A percentile compares a stretch with the other conserved stretches of the same genome.
Conservation (phyloP, 1,140 invertebrate genomes). For the Euura saliciscinereae region DNA sequence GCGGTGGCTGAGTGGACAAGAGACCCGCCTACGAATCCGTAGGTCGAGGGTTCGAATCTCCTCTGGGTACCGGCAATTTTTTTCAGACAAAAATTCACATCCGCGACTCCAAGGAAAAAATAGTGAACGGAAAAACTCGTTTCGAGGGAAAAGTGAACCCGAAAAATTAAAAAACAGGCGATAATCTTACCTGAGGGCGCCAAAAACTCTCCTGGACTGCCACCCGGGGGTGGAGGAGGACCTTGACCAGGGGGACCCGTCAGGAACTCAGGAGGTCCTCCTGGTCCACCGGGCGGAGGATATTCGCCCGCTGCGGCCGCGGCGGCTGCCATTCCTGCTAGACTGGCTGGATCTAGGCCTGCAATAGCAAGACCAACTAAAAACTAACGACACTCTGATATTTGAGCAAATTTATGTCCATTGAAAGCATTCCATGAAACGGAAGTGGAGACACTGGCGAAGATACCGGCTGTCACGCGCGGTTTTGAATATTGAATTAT, state of each 20-base stretch:
- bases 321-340: conserved; percentile 70
- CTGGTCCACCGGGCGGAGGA: conserved; percentile 66
- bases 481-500: too few relatives aligned
- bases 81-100: too few relatives aligned
- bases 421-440: neutral
- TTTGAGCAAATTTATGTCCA: too few relatives aligned
- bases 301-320: conserved; percentile 68
- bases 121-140: too few relatives aligned
- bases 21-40: too few relatives aligned
- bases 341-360: conserved; percentile 70
- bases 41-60: too few relatives aligned
- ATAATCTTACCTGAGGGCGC: conserved; percentile 55
- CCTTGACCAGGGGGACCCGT: conserved; percentile 64
- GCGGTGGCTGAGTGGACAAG: too few relatives aligned
- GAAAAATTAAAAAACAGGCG: neutral
- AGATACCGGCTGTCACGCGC: too few relatives aligned
- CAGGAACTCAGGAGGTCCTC: conserved; percentile 64
- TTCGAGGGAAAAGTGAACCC: too few relatives aligned
- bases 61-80: too few relatives aligned
- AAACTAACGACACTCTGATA: conserved; percentile 2
- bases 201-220: conserved; percentile 58
- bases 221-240: conserved; percentile 60
- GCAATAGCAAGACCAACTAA: conserved; percentile 61
- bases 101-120: too few relatives aligned
- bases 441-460: too few relatives aligned